phyloP scores from a whole-genome alignment of 2,888 invertebrate genomes.

The Ditylenchus weischeri region DNA sequence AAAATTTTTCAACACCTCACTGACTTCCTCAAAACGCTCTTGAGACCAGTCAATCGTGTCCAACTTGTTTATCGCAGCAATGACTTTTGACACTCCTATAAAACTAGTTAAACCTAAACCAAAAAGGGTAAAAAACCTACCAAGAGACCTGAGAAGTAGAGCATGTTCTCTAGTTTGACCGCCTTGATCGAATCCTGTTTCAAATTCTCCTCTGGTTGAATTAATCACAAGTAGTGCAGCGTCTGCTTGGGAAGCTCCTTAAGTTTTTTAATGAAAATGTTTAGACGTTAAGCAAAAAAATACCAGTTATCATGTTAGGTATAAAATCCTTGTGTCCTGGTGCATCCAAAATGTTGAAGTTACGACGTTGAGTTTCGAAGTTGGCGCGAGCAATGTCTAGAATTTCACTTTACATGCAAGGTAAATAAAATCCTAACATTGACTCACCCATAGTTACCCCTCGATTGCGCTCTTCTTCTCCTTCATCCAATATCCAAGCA shows the following conservation, averaged over 20 bases:
- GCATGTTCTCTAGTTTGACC: conserved; percentile 98
- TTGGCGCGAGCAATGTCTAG: conserved; percentile 70
- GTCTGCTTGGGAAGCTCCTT: conserved; percentile 93
- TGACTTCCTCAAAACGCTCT: conserved; percentile 83
- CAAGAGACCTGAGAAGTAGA: conserved; percentile 77
- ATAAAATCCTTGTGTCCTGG: conserved; percentile 99
- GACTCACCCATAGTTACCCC: conserved; percentile 82
- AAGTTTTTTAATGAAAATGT: conserved; percentile 8
- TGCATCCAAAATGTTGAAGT: conserved; percentile 76
- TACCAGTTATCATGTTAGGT: conserved; percentile 91
- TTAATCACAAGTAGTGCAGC: conserved; percentile 93
- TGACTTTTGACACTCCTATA: conserved; percentile 81
- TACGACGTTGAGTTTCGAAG: conserved; percentile 51
- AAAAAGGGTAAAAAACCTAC: conserved; percentile 7
- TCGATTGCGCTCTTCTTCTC: conserved; percentile 82
- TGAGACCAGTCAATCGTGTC: conserved; percentile 91
- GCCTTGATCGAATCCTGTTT: conserved; percentile 94
- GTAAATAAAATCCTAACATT: background rate
- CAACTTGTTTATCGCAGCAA: conserved; percentile 92
- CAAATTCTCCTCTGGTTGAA: conserved; percentile 89
- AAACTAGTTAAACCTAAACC: conserved; percentile 51
- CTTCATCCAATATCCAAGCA: conserved; percentile 98
- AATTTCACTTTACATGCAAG: background rate
- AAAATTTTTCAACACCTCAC: conserved; percentile 42
- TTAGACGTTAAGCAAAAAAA: background rate